These are phyloP conservation scores for Osmoderma eremita DNA, from an alignment of 2,888 invertebrate species.

Conservation along the genomic window DNA sequence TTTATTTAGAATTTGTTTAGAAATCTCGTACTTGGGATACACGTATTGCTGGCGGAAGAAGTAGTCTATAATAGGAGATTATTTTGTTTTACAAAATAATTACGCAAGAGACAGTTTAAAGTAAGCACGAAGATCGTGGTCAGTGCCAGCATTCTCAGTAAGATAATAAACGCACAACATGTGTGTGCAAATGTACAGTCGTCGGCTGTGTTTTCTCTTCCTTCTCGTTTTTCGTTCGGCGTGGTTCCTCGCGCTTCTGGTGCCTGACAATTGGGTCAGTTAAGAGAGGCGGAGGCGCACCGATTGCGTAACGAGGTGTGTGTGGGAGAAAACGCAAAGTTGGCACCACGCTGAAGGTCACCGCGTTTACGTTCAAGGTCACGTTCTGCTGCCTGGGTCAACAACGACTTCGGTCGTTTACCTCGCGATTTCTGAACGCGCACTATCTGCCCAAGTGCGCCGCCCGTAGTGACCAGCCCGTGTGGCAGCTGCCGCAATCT, in stretches of 20 bases:
- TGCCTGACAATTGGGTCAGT: conserved; percentile 53
- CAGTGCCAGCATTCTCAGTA: no score
- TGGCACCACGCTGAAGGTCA: conserved; percentile 58
- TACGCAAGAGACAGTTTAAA: no score
- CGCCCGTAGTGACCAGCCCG: conserved; percentile 3
- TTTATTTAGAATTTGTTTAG: no score
- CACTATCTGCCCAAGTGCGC: conserved; percentile 3
- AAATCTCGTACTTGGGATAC: no score
- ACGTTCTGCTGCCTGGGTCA: conserved; percentile 53
- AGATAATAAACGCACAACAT: no score
- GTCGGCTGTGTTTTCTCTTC: neutral
- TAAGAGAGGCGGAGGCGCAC: conserved; percentile 41
- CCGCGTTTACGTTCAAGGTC: conserved; percentile 54
- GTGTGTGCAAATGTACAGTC: neutral
- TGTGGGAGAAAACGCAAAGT: conserved; percentile 52
- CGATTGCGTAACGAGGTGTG: conserved; percentile 53
- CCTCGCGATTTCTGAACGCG: conserved; percentile 39
- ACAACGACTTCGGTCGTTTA: conserved; percentile 42
- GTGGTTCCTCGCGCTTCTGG: conserved; percentile 22
- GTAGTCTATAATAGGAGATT: no score
- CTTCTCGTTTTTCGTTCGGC: conserved; percentile 1
- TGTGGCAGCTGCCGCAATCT: conserved; percentile 18
- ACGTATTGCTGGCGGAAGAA: no score
- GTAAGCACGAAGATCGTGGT: no score
- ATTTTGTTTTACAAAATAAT: no score